Percentiles rank a stretch among this genome's conserved stretches.
Conservation (phyloP, 2,113 vertebrate genomes). For the Pseudorhombus dupliciocellatus region DNA sequence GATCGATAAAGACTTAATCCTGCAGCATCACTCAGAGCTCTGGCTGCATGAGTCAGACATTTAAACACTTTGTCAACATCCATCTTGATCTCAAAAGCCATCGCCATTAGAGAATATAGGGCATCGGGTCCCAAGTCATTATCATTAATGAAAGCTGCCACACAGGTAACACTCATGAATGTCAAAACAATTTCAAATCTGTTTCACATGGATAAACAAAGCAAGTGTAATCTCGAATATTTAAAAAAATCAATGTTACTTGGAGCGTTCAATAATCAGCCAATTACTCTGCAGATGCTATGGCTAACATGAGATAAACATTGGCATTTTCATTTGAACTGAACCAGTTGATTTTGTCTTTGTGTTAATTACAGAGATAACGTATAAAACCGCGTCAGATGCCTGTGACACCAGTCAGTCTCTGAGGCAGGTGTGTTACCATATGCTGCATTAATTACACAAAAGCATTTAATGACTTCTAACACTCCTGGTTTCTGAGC, state of each 20-base stretch:
- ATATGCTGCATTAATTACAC: slow-evolving; percentile 73
- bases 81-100: not conserved
- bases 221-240: slow-evolving; percentile 7
- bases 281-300: slow-evolving; percentile 11
- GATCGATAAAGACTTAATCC: slow-evolving; percentile 4
- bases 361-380: slow-evolving; percentile 31
- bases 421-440: slow-evolving; percentile 72
- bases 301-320: slow-evolving; percentile 8
- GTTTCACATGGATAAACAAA: slow-evolving; percentile 7
- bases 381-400: slow-evolving; percentile 13
- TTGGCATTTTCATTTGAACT: slow-evolving; percentile 16
- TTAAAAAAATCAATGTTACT: slow-evolving; percentile 10
- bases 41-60: not conserved
- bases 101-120: not conserved
- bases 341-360: slow-evolving; percentile 12
- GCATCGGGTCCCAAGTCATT: not conserved
- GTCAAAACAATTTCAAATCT: no score
- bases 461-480: slow-evolving; percentile 64
- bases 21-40: slow-evolving; percentile 1
- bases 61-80: not conserved
- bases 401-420: slow-evolving; percentile 31
- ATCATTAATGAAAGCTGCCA: slow-evolving; percentile 7
- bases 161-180: slow-evolving; percentile 1
- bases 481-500: slow-evolving; percentile 46
- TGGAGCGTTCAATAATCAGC: slow-evolving; percentile 3